Evolutionary conservation across 1,140 invertebrate species (phyloP).

Genomic region (Neodiprion pinetum): DNA sequence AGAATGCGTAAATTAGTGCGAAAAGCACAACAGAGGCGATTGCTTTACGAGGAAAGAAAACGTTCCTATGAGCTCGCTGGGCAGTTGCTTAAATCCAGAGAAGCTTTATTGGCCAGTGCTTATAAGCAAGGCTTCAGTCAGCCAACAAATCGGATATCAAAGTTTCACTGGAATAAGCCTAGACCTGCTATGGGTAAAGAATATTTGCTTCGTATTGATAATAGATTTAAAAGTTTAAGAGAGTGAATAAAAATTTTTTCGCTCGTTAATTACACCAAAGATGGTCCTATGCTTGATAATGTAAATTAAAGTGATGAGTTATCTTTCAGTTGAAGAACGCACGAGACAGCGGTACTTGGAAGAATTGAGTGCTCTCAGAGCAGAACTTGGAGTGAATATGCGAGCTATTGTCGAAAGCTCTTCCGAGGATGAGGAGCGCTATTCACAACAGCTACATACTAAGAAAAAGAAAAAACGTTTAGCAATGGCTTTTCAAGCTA

Average conservation of each 20-base stretch:
- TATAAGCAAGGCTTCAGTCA: constrained; percentile 61
- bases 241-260: constrained; percentile 35
- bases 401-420: constrained; percentile 51
- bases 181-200: constrained; percentile 59
- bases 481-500: constrained; percentile 69
- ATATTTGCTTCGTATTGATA: constrained; percentile 21
- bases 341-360: constrained; percentile 54
- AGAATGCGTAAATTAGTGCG: constrained; percentile 66
- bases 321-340: constrained; percentile 52
- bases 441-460: constrained; percentile 64
- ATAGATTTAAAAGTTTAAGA: constrained; percentile 55
- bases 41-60: constrained; percentile 67
- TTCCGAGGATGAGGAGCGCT: constrained; percentile 61
- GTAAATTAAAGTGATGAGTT: constrained; percentile 37
- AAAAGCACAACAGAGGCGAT: constrained; percentile 73
- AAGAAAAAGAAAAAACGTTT: constrained; percentile 71
- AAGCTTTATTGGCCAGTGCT: constrained; percentile 69
- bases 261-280: background rate
- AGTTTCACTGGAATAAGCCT: constrained; percentile 56
- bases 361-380: constrained; percentile 51
- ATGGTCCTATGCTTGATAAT: background rate
- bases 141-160: constrained; percentile 62
- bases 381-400: constrained; percentile 48
- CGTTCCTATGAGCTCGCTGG: constrained; percentile 65
- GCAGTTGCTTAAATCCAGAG: constrained; percentile 72